Evolutionary conservation across 1,140 invertebrate genomes (phyloP).

Genomic region (Leptopilina clavipes): DNA sequence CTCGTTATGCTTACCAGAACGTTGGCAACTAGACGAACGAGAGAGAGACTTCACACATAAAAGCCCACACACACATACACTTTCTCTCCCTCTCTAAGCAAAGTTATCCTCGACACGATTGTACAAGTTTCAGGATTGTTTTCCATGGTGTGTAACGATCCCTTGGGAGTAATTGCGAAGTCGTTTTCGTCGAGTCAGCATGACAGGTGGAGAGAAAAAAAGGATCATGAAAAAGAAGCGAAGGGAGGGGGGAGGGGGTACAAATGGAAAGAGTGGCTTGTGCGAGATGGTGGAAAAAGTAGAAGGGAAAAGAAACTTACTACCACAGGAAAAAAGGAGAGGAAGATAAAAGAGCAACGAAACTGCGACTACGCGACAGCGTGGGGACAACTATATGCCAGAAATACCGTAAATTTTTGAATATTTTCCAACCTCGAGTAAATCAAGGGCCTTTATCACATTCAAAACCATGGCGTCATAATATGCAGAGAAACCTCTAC

Average conservation of each 20-base stretch:
- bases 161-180: conserved; percentile 67
- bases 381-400: conserved; percentile 58
- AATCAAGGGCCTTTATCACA: conserved; percentile 50
- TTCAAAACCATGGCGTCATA: conserved; percentile 43
- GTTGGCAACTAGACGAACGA: conserved; percentile 17
- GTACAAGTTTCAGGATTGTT: conserved; percentile 63
- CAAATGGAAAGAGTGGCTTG: neutral
- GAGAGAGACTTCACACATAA: too few species aligned
- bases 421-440: conserved; percentile 65
- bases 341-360: conserved; percentile 53
- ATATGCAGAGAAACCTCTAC: conserved; percentile 56
- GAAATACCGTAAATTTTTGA: conserved; percentile 66
- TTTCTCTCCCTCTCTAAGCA: neutral
- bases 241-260: conserved; percentile 9
- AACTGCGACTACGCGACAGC: conserved; percentile 41
- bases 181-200: conserved; percentile 68
- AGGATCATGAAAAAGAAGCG: conserved; percentile 33
- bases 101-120: conserved; percentile 36
- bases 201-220: conserved; percentile 46
- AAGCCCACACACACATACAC: too few species aligned
- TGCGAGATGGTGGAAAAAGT: neutral
- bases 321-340: conserved; percentile 38
- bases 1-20: conserved; percentile 12
- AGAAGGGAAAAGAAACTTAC: conserved; percentile 18
- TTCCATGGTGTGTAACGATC: conserved; percentile 63